These are phyloP conservation scores for Probaryconus sp. DNA, from an alignment of 1,140 invertebrate species.

Conservation along the genomic window DNA sequence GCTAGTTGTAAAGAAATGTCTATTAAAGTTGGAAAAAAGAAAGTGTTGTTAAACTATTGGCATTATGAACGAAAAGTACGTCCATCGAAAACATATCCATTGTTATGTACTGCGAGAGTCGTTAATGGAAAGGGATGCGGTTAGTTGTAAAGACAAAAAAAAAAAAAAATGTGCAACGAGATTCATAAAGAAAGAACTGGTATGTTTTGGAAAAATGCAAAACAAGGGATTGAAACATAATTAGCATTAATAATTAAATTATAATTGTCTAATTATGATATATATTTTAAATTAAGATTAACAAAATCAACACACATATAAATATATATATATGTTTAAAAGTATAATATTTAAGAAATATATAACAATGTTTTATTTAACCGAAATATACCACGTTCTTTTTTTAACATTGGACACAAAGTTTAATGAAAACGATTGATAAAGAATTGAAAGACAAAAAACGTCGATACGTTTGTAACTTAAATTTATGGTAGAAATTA, in stretches of 20 bases:
- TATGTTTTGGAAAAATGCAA: conserved; percentile 13
- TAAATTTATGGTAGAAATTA: conserved; percentile 33
- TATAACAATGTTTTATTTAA: neutral
- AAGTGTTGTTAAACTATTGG: neutral
- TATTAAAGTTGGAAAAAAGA: neutral
- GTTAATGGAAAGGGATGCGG: neutral
- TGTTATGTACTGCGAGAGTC: conserved; percentile 16
- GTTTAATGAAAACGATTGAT: conserved; percentile 8
- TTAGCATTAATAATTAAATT: too few relatives aligned
- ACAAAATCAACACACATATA: too few relatives aligned
- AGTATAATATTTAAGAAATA: too few relatives aligned
- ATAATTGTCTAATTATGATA: too few relatives aligned
- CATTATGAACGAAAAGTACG: conserved; percentile 18
- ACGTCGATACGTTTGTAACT: conserved; percentile 21
- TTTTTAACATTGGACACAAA: conserved; percentile 11
- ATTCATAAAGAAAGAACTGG: neutral
- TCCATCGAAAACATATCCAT: conserved; percentile 44
- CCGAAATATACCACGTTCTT: conserved; percentile 9
- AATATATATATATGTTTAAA: too few relatives aligned
- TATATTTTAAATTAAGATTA: too few relatives aligned
- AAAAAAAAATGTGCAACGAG: conserved; percentile 4
- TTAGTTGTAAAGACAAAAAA: neutral
- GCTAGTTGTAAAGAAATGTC: neutral
- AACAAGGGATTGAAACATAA: too few relatives aligned
- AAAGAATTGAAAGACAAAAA: conserved; percentile 17